phyloP scores from a whole-genome alignment of 2,113 vertebrate species.

The Boleophthalmus pectinirostris region DNA sequence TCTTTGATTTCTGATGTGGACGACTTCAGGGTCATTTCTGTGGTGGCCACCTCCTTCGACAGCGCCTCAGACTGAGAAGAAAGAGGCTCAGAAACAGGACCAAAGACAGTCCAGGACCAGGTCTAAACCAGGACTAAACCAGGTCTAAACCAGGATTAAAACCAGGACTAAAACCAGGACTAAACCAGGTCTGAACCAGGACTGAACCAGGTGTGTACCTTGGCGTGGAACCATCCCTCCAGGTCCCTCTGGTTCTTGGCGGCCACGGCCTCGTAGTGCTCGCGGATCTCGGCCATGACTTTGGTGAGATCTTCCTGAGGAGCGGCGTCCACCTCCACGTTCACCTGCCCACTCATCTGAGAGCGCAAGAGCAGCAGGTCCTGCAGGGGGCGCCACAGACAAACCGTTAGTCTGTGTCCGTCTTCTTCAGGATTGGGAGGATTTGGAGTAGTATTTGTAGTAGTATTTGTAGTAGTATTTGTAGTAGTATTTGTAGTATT shows the following conservation, averaged over 20 bases:
- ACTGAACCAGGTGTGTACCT: neutral
- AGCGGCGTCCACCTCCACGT: conserved; percentile 76
- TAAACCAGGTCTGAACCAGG: neutral
- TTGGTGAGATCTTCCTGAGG: conserved; percentile 62
- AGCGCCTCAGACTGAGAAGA: neutral
- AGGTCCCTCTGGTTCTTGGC: conserved; percentile 45
- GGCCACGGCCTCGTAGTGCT: conserved; percentile 82
- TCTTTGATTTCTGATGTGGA: conserved; percentile 3
- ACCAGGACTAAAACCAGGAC: too few relatives aligned
- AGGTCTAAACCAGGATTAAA: neutral
- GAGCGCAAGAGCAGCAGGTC: conserved; percentile 53
- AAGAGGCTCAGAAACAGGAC: too few relatives aligned
- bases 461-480: too few relatives aligned
- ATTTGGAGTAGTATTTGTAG: too few relatives aligned
- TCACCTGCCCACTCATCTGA: conserved; percentile 71
- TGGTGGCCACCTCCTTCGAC: neutral
- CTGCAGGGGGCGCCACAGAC: conserved; percentile 35
- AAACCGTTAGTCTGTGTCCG: too few relatives aligned
- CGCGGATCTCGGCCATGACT: conserved; percentile 75
- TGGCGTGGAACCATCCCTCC: neutral
- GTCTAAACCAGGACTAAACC: neutral
- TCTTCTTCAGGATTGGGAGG: too few relatives aligned
- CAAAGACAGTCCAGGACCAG: neutral
- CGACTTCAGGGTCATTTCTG: neutral
- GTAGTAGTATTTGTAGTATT: too few relatives aligned